phyloP scores from a whole-genome alignment of 2,113 vertebrate species.

The Ramphastos sulfuratus region DNA sequence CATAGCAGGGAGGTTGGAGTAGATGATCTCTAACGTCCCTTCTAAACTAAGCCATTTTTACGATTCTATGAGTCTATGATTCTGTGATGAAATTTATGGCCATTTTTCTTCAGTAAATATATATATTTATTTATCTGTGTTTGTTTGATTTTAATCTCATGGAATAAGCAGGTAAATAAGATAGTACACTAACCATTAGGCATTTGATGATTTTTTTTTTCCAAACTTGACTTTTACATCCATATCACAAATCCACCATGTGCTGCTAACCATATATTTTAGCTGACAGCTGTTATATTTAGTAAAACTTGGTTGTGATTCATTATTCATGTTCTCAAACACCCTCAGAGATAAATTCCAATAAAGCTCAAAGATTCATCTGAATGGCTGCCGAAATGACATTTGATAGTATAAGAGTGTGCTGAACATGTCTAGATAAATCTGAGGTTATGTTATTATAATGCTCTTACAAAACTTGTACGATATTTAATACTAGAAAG shows the following conservation, averaged over 20 bases:
- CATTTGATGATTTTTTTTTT: background rate
- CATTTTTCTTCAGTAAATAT: background rate
- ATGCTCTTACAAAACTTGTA: background rate
- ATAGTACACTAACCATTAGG: background rate
- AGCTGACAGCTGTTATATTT: background rate
- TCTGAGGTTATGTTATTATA: background rate
- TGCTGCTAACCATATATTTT: background rate
- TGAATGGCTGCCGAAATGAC: background rate
- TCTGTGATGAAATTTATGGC: background rate
- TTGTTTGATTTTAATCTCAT: background rate
- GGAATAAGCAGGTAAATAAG: background rate
- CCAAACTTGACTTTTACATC: background rate
- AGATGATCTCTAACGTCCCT: no score
- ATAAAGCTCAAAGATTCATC: conserved; percentile 9
- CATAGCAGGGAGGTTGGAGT: no score
- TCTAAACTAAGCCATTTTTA: no score
- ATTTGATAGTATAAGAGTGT: background rate
- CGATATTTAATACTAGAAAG: background rate
- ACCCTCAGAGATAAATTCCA: conserved; percentile 25
- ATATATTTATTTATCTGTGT: no score
- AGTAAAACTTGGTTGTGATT: conserved; percentile 35
- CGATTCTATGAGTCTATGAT: no score
- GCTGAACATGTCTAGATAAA: background rate
- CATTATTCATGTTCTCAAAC: conserved; percentile 14
- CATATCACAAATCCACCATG: background rate